A percentile compares a stretch with the other conserved stretches of the same genome.
Evolutionary conservation across 2,797 vertebrate genomes (phyloP).

Genomic region (Octomys mimax): DNA sequence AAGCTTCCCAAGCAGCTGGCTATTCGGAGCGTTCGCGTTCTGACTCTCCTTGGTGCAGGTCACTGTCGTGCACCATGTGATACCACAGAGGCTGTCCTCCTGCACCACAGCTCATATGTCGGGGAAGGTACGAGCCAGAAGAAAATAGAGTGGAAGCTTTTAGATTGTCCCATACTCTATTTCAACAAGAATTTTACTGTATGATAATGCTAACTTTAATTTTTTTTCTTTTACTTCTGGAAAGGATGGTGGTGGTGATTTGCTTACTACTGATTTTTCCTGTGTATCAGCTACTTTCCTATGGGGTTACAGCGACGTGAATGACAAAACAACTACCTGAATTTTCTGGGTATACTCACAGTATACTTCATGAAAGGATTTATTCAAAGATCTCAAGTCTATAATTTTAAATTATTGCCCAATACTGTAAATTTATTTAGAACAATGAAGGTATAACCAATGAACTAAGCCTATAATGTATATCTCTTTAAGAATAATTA

Average conservation of each 20-base stretch:
- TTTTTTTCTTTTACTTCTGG: constrained; percentile 18
- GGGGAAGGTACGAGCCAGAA: constrained; percentile 20
- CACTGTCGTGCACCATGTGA: background rate
- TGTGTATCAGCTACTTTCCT: constrained; percentile 67
- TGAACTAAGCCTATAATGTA: constrained; percentile 60
- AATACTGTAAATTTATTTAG: constrained; percentile 82
- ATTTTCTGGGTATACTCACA: constrained; percentile 64
- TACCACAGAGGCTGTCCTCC: constrained; percentile 2
- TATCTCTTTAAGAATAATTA: constrained; percentile 72
- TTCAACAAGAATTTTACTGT: constrained; percentile 39
- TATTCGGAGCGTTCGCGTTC: background rate
- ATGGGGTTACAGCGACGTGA: constrained; percentile 75
- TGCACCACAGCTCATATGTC: constrained; percentile 49
- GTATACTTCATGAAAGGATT: constrained; percentile 47
- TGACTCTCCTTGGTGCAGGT: background rate
- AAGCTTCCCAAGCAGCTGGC: constrained; percentile 65
- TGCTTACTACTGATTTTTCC: constrained; percentile 66
- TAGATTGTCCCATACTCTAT: constrained; percentile 37
- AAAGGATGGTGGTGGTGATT: constrained; percentile 64
- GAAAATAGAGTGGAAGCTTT: background rate
- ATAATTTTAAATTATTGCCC: constrained; percentile 84
- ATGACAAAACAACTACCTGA: constrained; percentile 66
- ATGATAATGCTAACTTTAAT: background rate
- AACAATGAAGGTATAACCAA: constrained; percentile 80
- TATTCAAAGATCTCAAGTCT: constrained; percentile 67